These are phyloP conservation scores for Macrochelys suwanniensis DNA, from an alignment of 2,797 vertebrate species.

Conservation along the genomic window DNA sequence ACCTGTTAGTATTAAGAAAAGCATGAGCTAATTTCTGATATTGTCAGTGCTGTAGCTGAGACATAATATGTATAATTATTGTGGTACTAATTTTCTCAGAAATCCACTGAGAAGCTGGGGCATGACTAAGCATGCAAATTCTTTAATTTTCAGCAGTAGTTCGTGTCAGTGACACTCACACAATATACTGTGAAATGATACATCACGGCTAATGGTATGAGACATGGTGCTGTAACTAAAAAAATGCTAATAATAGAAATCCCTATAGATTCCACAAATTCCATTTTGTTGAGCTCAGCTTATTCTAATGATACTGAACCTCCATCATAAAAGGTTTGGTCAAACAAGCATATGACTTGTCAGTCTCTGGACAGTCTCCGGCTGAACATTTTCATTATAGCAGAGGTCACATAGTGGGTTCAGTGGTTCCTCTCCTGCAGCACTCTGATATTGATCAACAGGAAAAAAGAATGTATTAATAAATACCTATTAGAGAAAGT, in stretches of 20 bases:
- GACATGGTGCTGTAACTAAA: neutral
- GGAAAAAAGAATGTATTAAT: neutral
- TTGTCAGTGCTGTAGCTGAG: neutral
- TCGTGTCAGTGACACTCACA: neutral
- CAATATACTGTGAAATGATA: neutral
- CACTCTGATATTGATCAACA: slow-evolving; percentile 22
- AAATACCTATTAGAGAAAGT: neutral
- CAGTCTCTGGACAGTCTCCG: neutral
- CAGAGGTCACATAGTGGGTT: neutral
- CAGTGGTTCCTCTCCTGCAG: neutral
- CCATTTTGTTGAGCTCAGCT: neutral
- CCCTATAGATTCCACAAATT: neutral
- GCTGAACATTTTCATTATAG: slow-evolving; percentile 15
- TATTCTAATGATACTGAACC: slow-evolving; percentile 6
- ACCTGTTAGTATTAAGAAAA: neutral
- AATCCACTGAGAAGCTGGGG: neutral
- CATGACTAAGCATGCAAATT: slow-evolving; percentile 6
- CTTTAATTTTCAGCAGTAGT: neutral
- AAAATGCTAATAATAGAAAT: neutral
- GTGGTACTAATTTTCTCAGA: neutral
- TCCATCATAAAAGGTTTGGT: neutral
- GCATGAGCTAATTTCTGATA: neutral
- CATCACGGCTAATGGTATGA: neutral
- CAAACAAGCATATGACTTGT: neutral
- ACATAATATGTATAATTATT: neutral